phyloP scores from a whole-genome alignment of 2,113 vertebrate genomes.

The Arenaria interpres region DNA sequence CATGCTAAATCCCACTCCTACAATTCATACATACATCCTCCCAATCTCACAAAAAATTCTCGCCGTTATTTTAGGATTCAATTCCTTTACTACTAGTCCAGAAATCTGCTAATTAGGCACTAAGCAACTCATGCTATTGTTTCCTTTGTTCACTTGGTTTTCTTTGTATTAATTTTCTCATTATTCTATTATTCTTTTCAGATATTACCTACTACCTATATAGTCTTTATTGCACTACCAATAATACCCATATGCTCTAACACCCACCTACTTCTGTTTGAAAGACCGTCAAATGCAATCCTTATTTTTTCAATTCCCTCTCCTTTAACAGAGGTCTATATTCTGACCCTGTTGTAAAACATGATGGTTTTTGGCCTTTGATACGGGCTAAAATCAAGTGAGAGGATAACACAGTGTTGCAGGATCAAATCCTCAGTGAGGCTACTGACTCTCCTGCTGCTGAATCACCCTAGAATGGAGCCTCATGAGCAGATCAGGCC shows the following conservation, averaged over 20 bases:
- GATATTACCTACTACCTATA: neutral
- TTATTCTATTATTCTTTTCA: neutral
- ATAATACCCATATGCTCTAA: neutral
- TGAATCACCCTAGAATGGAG: neutral
- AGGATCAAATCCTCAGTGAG: neutral
- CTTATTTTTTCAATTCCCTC: neutral
- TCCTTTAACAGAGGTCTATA: neutral
- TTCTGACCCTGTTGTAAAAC: neutral
- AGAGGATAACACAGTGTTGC: neutral
- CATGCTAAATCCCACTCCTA: neutral
- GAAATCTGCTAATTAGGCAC: neutral
- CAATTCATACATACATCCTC: neutral
- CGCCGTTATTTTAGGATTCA: neutral
- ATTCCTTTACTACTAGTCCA: neutral
- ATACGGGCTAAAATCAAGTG: neutral
- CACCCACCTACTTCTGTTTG: neutral
- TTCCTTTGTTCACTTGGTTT: neutral
- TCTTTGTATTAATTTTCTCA: neutral
- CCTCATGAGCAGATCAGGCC: neutral
- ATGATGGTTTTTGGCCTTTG: neutral
- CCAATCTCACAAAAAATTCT: neutral
- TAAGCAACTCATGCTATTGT: neutral
- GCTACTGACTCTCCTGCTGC: neutral
- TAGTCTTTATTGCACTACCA: neutral
- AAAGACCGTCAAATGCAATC: neutral